Conservation (phyloP, 2,888 invertebrate genomes). For the Morpho helenor region DNA sequence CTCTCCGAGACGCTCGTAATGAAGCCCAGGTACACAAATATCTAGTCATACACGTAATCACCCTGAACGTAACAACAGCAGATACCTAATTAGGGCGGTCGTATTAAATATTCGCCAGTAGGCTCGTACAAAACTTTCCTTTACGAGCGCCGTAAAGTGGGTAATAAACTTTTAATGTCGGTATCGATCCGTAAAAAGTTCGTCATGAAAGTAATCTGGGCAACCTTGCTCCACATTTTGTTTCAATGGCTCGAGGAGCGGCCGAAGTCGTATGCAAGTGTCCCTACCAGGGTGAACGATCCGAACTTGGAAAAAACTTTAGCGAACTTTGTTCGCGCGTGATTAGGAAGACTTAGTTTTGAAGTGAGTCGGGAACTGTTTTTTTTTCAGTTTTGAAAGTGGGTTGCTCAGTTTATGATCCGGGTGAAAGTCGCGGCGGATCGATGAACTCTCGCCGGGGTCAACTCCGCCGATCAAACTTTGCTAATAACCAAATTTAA, state of each 20-base stretch:
- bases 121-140: conserved; percentile 36
- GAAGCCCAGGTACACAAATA: conserved; percentile 32
- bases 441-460: conserved; percentile 71
- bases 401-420: conserved; percentile 78
- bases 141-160: conserved; percentile 53
- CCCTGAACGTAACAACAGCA: conserved; percentile 9
- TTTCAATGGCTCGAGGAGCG: conserved; percentile 60
- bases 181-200: conserved; percentile 75
- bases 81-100: conserved; percentile 22
- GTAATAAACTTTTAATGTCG: conserved; percentile 71
- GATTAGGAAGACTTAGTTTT: conserved; percentile 79
- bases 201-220: conserved; percentile 70
- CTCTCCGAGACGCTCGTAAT: conserved; percentile 38
- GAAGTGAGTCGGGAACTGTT: conserved; percentile 74
- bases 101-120: conserved; percentile 27
- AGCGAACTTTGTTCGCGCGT: conserved; percentile 71
- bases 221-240: conserved; percentile 78
- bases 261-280: conserved; percentile 72
- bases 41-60: conserved; percentile 13
- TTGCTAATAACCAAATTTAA: conserved; percentile 76
- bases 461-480: conserved; percentile 71
- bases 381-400: conserved; percentile 75
- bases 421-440: conserved; percentile 75
- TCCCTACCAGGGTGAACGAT: conserved; percentile 75
- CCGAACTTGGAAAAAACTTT: conserved; percentile 77